phyloP scores from a whole-genome alignment of 2,888 invertebrate genomes.

The Polylopha cassiicola region DNA sequence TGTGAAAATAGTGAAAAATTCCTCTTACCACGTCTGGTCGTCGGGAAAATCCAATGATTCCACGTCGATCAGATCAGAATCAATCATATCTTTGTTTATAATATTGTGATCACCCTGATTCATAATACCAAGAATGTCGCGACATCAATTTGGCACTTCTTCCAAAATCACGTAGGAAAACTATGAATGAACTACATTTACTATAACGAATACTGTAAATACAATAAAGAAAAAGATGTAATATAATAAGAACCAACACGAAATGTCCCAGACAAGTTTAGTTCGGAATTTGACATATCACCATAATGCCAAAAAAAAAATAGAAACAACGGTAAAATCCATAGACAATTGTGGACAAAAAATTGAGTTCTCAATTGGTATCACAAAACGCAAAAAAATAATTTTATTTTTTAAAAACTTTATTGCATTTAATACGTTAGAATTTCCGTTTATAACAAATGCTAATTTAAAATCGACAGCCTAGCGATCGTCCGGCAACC shows the following conservation, averaged over 20 bases:
- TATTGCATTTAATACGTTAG: no score
- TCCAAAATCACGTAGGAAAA: slow-evolving; percentile 59
- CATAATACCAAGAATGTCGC: slow-evolving; percentile 59
- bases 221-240: slow-evolving; percentile 55
- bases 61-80: slow-evolving; percentile 76
- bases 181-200: slow-evolving; percentile 60
- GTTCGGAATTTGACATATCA: slow-evolving; percentile 70
- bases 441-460: no score
- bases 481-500: no score
- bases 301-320: slow-evolving; percentile 53
- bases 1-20: neutral
- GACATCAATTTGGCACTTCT: slow-evolving; percentile 74
- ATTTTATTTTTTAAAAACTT: no score
- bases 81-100: slow-evolving; percentile 76
- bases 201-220: slow-evolving; percentile 55
- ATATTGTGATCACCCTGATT: slow-evolving; percentile 72
- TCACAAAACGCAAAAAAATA: no score
- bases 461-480: no score
- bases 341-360: slow-evolving; percentile 33
- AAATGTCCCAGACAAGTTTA: slow-evolving; percentile 63
- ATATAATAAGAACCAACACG: slow-evolving; percentile 55
- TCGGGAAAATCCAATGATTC: slow-evolving; percentile 74
- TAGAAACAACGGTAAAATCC: slow-evolving; percentile 57
- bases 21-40: slow-evolving; percentile 78
- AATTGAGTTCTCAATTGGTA: no score